Conservation (phyloP, 2,797 vertebrate species). For the Spea hammondii region DNA sequence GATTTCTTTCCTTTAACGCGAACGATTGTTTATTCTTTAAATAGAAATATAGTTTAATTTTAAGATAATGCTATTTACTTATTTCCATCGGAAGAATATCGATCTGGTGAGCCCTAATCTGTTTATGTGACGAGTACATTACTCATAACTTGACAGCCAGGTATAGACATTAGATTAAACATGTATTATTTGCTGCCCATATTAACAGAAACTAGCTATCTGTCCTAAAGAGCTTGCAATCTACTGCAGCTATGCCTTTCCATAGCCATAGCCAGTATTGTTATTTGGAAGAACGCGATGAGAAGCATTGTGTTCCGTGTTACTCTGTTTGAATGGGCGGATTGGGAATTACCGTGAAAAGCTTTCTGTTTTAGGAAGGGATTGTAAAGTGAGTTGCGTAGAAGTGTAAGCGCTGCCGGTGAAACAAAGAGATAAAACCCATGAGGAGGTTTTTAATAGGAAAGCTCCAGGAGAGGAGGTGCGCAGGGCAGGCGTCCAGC, state of each 20-base stretch:
- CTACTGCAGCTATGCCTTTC: background rate
- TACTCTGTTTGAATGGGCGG: background rate
- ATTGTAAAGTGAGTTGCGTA: background rate
- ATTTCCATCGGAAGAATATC: too few relatives aligned
- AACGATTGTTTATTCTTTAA: too few relatives aligned
- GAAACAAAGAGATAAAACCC: conserved; percentile 3
- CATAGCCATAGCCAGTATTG: background rate
- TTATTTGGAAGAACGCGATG: background rate
- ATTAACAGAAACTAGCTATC: too few relatives aligned
- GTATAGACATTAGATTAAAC: too few relatives aligned
- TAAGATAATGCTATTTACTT: too few relatives aligned
- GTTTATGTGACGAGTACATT: too few relatives aligned
- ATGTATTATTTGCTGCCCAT: too few relatives aligned
- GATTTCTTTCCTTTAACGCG: too few relatives aligned
- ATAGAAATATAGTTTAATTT: too few relatives aligned
- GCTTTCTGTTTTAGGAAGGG: background rate
- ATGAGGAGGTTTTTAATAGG: background rate
- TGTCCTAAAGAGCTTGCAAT: background rate
- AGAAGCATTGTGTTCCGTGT: too few relatives aligned
- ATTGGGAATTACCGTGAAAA: background rate
- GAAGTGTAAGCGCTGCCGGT: background rate
- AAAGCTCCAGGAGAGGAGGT: background rate
- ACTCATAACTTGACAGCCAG: too few relatives aligned
- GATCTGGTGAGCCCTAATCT: too few relatives aligned
- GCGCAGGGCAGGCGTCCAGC: accelerated